Evolutionary conservation across 2,797 vertebrate species (phyloP), one percentile per base, ranked within the genome.

Genomic region (Eupleurogrammus muticus): DNA sequence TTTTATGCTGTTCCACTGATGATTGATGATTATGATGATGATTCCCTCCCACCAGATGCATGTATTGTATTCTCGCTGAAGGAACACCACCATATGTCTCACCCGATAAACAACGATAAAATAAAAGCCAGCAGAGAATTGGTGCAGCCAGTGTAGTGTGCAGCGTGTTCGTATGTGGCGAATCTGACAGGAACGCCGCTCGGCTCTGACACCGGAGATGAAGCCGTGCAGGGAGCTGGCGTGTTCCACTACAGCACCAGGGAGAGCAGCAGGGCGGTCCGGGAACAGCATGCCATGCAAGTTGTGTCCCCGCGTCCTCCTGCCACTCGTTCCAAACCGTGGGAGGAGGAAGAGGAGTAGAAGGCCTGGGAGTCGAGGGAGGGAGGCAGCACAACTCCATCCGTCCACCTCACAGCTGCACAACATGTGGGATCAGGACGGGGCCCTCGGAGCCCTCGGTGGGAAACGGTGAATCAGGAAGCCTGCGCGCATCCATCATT

Each of bases 221-320:
- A 52, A 75, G 54, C 19, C 20, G 58, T 60, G 73, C 68, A 19
- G 59, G 55, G 50, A 62, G 52, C 59, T 48, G 48, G 44, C 52
- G 79, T 56, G 64, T 80, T 75, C 79, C 56, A 77, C 65, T 9
- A 6, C 28, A 70, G 65, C 70, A 70, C 77, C 79, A 59, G 69
- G 60, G 36, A 19, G 65, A 79, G 75, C 83, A 85, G 77, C 85
- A 73, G 80, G 69, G 78, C 57, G 77, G 53, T 89, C 79, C 74
- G 81, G 70, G 77, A 89, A 76, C 85, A 80, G 73, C 76, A 83
- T 73, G 77, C 56, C 9, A 63, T 73, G 85, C 83, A 73, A 73
- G 82, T 82, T 87, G 78, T 83, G 65, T 82, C 70, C 78, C 73
- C 1, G 7, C 20, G 8, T 75, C 35, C 42, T 66, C 47, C 64